Percentiles rank a stretch among this genome's conserved stretches.
These are phyloP conservation scores for Pseudachorutes palmiensis DNA, from an alignment of 1,140 invertebrate species.

Conservation along the genomic window DNA sequence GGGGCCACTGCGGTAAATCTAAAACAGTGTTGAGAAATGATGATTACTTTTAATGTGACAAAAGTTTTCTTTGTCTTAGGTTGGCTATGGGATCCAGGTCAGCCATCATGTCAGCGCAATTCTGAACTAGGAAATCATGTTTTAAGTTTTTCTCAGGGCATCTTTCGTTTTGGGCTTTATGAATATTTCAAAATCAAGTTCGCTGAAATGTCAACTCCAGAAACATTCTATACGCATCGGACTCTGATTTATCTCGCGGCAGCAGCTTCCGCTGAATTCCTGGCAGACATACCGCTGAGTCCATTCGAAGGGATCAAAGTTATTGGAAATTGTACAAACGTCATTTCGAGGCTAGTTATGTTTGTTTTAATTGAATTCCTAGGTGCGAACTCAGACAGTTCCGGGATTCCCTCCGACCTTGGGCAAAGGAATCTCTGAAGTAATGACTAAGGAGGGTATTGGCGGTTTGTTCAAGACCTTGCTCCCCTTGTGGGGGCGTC, in stretches of 20 bases:
- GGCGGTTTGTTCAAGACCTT: constrained; percentile 55
- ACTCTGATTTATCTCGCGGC: constrained; percentile 55
- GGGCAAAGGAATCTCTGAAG: constrained; percentile 51
- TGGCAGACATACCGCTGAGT: constrained; percentile 57
- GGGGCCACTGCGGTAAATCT: constrained; percentile 51
- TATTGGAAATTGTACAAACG: constrained; percentile 26
- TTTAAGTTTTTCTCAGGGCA: constrained; percentile 48
- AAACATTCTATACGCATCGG: constrained; percentile 51
- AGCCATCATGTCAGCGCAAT: background rate
- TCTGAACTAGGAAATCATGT: background rate
- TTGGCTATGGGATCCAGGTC: constrained; percentile 43
- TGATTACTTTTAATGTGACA: background rate
- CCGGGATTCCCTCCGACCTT: constrained; percentile 53
- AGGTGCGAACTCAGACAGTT: constrained; percentile 58
- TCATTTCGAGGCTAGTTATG: background rate
- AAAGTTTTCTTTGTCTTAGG: constrained; percentile 39
- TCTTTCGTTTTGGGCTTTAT: constrained; percentile 80
- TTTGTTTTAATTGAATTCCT: background rate
- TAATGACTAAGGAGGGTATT: constrained; percentile 40
- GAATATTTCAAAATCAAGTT: constrained; percentile 60
- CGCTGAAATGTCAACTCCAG: constrained; percentile 50
- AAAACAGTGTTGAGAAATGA: background rate
- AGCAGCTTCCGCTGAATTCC: constrained; percentile 57
- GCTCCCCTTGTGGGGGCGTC: constrained; percentile 59
- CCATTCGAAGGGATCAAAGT: constrained; percentile 63